Evolutionary conservation across 2,113 vertebrate species (phyloP).

Genomic region (Oncorhynchus nerka): DNA sequence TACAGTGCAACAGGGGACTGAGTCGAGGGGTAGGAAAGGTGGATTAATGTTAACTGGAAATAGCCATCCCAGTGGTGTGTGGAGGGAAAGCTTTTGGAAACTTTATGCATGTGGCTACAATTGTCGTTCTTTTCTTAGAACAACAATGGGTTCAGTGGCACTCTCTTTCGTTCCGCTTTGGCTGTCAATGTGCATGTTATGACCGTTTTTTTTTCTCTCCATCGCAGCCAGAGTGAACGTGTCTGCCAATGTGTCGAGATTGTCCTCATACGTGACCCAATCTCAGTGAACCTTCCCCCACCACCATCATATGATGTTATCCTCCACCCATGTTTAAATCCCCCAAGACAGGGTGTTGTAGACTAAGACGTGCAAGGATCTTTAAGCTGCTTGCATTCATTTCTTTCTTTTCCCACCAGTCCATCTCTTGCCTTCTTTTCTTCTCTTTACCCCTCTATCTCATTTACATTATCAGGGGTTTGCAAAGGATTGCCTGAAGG

Average conservation of each 20-base stretch:
- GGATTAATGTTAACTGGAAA: slow-evolving; percentile 28
- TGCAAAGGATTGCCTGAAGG: neutral
- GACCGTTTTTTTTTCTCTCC: neutral
- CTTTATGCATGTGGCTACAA: slow-evolving; percentile 30
- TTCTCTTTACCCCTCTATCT: too few species aligned
- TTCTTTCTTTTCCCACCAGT: too few species aligned
- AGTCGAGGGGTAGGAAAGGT: slow-evolving; percentile 25
- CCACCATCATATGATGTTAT: too few species aligned
- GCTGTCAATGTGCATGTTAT: neutral
- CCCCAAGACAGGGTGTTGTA: too few species aligned
- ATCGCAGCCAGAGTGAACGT: too few species aligned
- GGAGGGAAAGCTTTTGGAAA: slow-evolving; percentile 35
- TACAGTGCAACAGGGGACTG: neutral
- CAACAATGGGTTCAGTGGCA: slow-evolving; percentile 1
- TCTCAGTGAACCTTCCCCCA: neutral
- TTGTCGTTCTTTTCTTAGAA: slow-evolving; percentile 11
- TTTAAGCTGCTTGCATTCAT: too few species aligned
- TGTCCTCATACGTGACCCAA: neutral
- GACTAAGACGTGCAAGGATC: too few species aligned
- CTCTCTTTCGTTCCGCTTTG: neutral
- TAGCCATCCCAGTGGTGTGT: slow-evolving; percentile 16
- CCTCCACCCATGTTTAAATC: too few species aligned
- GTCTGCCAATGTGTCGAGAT: neutral
- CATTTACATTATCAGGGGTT: too few species aligned
- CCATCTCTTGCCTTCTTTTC: too few species aligned